A percentile compares a stretch with the other conserved stretches of the same genome.
phyloP scores from a whole-genome alignment of 2,888 invertebrate genomes.

The Allolobophora icterica region DNA sequence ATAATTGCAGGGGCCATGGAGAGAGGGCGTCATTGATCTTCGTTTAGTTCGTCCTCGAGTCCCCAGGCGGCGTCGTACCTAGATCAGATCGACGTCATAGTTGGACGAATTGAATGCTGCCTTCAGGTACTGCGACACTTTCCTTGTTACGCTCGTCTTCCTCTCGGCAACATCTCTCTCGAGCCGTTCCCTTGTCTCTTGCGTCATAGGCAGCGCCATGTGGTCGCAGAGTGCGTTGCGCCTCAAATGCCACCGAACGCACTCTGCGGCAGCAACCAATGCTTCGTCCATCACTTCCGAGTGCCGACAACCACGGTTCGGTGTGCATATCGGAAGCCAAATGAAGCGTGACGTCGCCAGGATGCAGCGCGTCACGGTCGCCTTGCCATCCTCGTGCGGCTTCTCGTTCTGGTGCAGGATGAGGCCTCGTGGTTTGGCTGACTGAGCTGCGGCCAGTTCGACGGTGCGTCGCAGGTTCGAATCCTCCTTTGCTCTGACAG shows the following conservation, averaged over 20 bases:
- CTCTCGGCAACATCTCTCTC: slow-evolving; percentile 49
- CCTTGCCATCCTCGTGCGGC: slow-evolving; percentile 1
- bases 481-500: neutral
- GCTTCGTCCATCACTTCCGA: slow-evolving; percentile 13
- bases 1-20: neutral
- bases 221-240: slow-evolving; percentile 53
- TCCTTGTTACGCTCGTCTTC: slow-evolving; percentile 47
- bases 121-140: slow-evolving; percentile 50
- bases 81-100: slow-evolving; percentile 52
- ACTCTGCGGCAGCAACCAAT: slow-evolving; percentile 31
- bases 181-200: slow-evolving; percentile 50
- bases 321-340: slow-evolving; percentile 13
- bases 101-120: slow-evolving; percentile 46
- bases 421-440: neutral
- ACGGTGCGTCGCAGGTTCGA: slow-evolving; percentile 2
- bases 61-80: slow-evolving; percentile 12
- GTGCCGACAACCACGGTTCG: neutral
- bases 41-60: neutral
- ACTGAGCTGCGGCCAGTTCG: neutral
- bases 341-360: slow-evolving; percentile 27
- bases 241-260: slow-evolving; percentile 32
- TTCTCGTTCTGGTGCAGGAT: neutral
- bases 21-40: neutral
- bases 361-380: slow-evolving; percentile 30
- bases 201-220: slow-evolving; percentile 51